These are phyloP conservation scores for Thunnus albacares DNA, from an alignment of 2,797 vertebrate species.

Conservation along the genomic window DNA sequence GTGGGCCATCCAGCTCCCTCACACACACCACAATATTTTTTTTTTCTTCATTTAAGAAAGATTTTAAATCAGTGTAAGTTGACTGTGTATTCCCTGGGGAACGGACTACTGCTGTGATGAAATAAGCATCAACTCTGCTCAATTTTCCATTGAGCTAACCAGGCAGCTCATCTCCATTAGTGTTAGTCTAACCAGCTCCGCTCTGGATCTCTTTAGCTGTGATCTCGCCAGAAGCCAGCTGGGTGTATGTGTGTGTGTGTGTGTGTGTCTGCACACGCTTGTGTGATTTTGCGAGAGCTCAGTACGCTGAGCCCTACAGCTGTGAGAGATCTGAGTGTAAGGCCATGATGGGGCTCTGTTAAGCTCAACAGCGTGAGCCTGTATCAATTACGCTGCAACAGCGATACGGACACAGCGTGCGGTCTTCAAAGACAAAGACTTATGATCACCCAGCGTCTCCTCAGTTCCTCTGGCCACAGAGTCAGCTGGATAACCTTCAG, in stretches of 20 bases:
- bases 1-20: slow-evolving; percentile 32
- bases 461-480: slow-evolving; percentile 72
- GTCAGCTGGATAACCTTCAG: slow-evolving; percentile 80
- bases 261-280: slow-evolving; percentile 42
- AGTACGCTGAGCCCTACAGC: slow-evolving; percentile 78
- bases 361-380: slow-evolving; percentile 84
- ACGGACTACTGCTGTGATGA: slow-evolving; percentile 73
- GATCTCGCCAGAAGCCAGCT: slow-evolving; percentile 78
- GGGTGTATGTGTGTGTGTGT: slow-evolving; percentile 39
- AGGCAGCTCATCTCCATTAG: slow-evolving; percentile 84
- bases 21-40: slow-evolving; percentile 31
- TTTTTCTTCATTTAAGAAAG: slow-evolving; percentile 54
- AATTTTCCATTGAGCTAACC: slow-evolving; percentile 82
- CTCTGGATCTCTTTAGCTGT: slow-evolving; percentile 79
- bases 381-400: slow-evolving; percentile 84
- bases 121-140: slow-evolving; percentile 80
- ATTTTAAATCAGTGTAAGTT: slow-evolving; percentile 69
- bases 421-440: slow-evolving; percentile 82
- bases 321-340: slow-evolving; percentile 82
- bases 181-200: slow-evolving; percentile 78
- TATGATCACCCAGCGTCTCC: slow-evolving; percentile 70
- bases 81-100: slow-evolving; percentile 61
- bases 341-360: slow-evolving; percentile 79
- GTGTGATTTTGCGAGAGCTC: slow-evolving; percentile 76
- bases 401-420: slow-evolving; percentile 80